Evolutionary conservation across 2,113 vertebrate genomes (phyloP).

Genomic region (Bothrops jararaca): DNA sequence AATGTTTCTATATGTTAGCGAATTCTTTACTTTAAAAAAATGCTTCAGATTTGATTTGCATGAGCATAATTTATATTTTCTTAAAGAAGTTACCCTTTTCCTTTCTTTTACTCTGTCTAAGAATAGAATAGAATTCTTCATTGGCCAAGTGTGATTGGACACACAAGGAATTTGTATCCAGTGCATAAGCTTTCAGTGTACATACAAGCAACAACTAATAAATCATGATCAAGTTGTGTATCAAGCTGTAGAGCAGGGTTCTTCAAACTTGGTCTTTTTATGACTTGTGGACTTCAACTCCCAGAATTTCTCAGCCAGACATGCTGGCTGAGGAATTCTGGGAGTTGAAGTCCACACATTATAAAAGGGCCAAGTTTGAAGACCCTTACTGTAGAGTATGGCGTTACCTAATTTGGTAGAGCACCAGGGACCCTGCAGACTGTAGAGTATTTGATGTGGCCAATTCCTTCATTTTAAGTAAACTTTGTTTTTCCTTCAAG

Average conservation of each 20-base stretch:
- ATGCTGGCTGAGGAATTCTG: too few relatives aligned
- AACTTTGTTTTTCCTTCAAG: not conserved
- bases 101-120: not conserved
- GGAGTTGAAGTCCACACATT: too few relatives aligned
- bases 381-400: too few relatives aligned
- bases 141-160: not conserved
- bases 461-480: not conserved
- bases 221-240: not conserved
- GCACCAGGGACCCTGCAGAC: not conserved
- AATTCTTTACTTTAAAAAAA: not conserved
- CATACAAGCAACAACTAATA: not conserved
- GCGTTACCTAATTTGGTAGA: not conserved
- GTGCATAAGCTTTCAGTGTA: not conserved
- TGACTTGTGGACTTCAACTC: too few relatives aligned
- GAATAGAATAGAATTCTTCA: not conserved
- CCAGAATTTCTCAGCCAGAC: too few relatives aligned
- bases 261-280: too few relatives aligned
- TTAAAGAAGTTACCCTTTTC: not conserved
- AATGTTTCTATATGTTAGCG: not conserved
- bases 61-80: not conserved
- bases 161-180: not conserved
- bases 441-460: not conserved
- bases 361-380: too few relatives aligned
- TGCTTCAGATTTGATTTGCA: not conserved
- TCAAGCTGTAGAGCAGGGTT: not conserved